Evolutionary conservation across 2,113 vertebrate genomes (phyloP).

Genomic region (Coreoperca whiteheadi): DNA sequence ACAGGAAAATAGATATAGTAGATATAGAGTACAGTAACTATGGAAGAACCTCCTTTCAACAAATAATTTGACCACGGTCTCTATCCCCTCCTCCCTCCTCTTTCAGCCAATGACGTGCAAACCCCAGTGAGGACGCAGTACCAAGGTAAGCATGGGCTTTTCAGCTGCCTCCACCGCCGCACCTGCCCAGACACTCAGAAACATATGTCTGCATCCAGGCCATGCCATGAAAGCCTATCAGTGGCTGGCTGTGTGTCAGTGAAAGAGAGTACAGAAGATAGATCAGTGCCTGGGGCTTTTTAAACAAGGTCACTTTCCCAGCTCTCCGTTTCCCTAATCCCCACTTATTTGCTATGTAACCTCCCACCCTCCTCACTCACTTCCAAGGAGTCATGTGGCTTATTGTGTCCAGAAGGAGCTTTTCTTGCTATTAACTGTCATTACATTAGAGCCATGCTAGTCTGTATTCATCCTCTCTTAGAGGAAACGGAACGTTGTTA

Average conservation of each 20-base stretch:
- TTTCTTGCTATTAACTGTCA: slow-evolving; percentile 49
- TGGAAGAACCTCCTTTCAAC: slow-evolving; percentile 78
- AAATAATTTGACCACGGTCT: slow-evolving; percentile 75
- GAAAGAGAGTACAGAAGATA: slow-evolving; percentile 48
- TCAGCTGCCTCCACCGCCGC: not conserved
- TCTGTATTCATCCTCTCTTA: slow-evolving; percentile 6
- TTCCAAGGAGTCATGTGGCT: slow-evolving; percentile 63
- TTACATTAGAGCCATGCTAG: slow-evolving; percentile 49
- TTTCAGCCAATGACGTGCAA: slow-evolving; percentile 68
- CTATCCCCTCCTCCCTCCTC: slow-evolving; percentile 46
- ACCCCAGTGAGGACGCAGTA: slow-evolving; percentile 23
- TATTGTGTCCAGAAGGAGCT: slow-evolving; percentile 35
- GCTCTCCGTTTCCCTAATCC: slow-evolving; percentile 74
- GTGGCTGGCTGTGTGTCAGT: slow-evolving; percentile 28
- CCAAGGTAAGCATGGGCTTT: slow-evolving; percentile 71
- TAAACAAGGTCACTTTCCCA: slow-evolving; percentile 71
- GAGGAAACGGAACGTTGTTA: too few species aligned
- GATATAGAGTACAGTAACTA: slow-evolving; percentile 72
- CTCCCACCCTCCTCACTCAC: slow-evolving; percentile 42
- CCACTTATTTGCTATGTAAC: slow-evolving; percentile 55
- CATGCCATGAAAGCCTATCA: slow-evolving; percentile 14
- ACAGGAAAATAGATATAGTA: slow-evolving; percentile 83
- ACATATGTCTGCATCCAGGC: slow-evolving; percentile 31
- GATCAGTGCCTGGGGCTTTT: slow-evolving; percentile 50
- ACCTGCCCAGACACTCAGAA: slow-evolving; percentile 19